Conservation (phyloP, 1,140 invertebrate genomes). For the Drosophila grimshawi region DNA sequence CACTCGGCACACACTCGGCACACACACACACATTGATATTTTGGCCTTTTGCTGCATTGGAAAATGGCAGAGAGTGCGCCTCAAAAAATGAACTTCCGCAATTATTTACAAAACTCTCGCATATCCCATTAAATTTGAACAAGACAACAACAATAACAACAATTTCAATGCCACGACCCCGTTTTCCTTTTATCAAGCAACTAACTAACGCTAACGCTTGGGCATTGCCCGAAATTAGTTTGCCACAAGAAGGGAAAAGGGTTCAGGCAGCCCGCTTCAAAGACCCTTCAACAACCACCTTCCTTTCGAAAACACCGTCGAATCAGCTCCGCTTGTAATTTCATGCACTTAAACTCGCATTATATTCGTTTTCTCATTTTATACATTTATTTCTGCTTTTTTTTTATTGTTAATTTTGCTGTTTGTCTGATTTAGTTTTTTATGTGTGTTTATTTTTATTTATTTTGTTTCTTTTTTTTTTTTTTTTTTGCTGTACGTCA, state of each 20-base stretch:
- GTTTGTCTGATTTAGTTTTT: constrained; percentile 73
- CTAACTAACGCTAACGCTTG: neutral
- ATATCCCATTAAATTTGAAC: constrained; percentile 66
- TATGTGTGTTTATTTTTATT: constrained; percentile 10
- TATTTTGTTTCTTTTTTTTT: constrained; percentile 25
- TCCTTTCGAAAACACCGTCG: constrained; percentile 14
- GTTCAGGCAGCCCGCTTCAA: constrained; percentile 37
- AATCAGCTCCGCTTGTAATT: constrained; percentile 64
- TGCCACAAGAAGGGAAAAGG: constrained; percentile 55
- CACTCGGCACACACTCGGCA: constrained; percentile 23
- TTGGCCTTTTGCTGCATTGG: constrained; percentile 21
- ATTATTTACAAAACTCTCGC: constrained; percentile 70
- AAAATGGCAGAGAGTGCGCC: constrained; percentile 52
- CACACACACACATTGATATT: constrained; percentile 19
- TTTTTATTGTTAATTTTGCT: constrained; percentile 71
- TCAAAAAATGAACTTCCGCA: constrained; percentile 70
- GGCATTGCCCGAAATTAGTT: constrained; percentile 54
- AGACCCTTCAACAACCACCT: constrained; percentile 9
- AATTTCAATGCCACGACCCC: constrained; percentile 52
- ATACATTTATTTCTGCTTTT: constrained; percentile 37
- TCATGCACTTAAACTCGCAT: constrained; percentile 83
- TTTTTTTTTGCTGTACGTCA: constrained; percentile 63
- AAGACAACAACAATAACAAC: constrained; percentile 26
- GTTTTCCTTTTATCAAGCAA: constrained; percentile 33
- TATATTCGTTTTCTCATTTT: constrained; percentile 53